Evolutionary conservation across 2,888 invertebrate species (phyloP).

Genomic region (Phaedon cochleariae): DNA sequence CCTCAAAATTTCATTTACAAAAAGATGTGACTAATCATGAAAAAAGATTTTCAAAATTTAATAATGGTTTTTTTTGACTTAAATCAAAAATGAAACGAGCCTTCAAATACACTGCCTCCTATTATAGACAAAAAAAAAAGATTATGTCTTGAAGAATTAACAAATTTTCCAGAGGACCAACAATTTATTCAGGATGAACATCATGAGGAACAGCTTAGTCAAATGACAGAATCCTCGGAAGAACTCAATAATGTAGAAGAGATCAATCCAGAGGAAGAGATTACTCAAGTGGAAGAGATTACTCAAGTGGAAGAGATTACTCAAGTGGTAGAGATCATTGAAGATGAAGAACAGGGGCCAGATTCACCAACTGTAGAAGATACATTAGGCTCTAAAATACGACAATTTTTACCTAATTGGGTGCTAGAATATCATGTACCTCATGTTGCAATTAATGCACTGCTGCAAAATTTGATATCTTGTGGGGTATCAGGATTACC

Average conservation of each 20-base stretch:
- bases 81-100: constrained; percentile 2
- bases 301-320: constrained; percentile 3
- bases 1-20: constrained; percentile 2
- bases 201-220: not conserved
- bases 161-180: not conserved
- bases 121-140: not conserved
- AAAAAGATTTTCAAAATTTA: too few relatives aligned
- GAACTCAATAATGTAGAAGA: constrained; percentile 1
- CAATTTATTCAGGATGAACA: not conserved
- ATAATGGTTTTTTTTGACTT: too few relatives aligned
- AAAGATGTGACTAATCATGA: not conserved
- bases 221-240: not conserved
- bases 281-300: not conserved
- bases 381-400: not conserved
- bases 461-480: constrained; percentile 10
- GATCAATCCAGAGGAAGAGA: not conserved
- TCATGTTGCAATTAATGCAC: constrained; percentile 4
- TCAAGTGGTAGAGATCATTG: not conserved
- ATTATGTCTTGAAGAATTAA: not conserved
- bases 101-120: constrained; percentile 10
- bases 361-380: constrained; percentile 7
- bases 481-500: constrained; percentile 13
- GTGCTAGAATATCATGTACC: constrained; percentile 12
- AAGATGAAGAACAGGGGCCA: constrained; percentile 13
- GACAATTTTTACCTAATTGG: constrained; percentile 11